These are phyloP conservation scores for Galeruca laticollis DNA, from an alignment of 2,888 invertebrate genomes.

Conservation along the genomic window DNA sequence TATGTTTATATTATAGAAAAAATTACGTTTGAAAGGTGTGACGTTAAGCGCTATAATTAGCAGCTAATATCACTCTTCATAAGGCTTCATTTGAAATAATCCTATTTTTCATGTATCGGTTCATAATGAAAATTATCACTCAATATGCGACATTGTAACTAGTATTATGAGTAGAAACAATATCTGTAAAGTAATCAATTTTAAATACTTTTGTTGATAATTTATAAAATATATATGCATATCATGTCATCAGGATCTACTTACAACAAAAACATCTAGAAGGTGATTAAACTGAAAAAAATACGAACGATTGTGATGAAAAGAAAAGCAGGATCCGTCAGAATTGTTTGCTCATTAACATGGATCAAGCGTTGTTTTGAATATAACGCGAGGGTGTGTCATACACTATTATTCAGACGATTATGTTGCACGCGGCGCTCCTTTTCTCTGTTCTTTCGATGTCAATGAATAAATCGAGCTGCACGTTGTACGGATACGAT, in stretches of 20 bases:
- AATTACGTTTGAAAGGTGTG: too few relatives aligned
- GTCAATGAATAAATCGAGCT: conserved; percentile 40
- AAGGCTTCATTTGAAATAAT: too few relatives aligned
- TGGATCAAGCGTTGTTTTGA: conserved; percentile 48
- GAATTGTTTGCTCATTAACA: conserved; percentile 50
- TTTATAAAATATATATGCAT: background rate
- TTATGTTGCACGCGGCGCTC: conserved; percentile 39
- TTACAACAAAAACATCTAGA: background rate
- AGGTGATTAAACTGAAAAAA: conserved; percentile 34
- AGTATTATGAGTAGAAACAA: background rate
- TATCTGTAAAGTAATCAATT: background rate
- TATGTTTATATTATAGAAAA: too few relatives aligned
- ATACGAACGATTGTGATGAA: conserved; percentile 22
- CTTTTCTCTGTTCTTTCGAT: conserved; percentile 21
- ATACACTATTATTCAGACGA: conserved; percentile 39
- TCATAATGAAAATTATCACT: too few relatives aligned
- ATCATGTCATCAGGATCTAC: background rate
- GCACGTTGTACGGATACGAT: conserved; percentile 20
- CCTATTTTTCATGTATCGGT: too few relatives aligned
- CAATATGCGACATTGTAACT: too few relatives aligned
- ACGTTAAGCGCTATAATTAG: too few relatives aligned
- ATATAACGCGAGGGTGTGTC: conserved; percentile 40
- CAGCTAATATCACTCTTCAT: too few relatives aligned
- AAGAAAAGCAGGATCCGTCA: conserved; percentile 31
- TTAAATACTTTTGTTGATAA: background rate